Evolutionary conservation across 2,888 invertebrate species (phyloP).

Genomic region (Mystacides longicornis): DNA sequence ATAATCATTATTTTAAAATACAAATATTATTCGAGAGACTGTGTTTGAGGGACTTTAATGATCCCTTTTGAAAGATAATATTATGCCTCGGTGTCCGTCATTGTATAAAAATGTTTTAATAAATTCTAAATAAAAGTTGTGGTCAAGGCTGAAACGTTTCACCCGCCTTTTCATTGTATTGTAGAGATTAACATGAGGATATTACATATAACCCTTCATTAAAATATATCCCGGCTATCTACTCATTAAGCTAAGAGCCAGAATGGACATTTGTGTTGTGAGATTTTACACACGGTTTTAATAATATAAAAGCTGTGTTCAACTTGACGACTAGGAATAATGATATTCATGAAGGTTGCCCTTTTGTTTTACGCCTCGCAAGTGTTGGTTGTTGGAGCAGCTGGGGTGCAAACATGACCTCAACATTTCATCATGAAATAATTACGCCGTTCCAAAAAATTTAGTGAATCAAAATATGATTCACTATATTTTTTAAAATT

Average conservation of each 20-base stretch:
- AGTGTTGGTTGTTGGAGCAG: too few species aligned
- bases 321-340: not conserved
- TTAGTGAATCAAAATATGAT: too few species aligned
- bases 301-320: not conserved
- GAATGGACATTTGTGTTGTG: slow-evolving; percentile 3
- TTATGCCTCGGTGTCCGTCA: not conserved
- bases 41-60: too few species aligned
- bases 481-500: too few species aligned
- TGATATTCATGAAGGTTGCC: not conserved
- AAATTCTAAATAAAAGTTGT: not conserved
- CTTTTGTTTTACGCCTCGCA: not conserved
- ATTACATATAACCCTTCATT: slow-evolving; percentile 13
- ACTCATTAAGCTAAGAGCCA: slow-evolving; percentile 12
- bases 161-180: slow-evolving; percentile 7
- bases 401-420: too few species aligned
- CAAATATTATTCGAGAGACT: too few species aligned
- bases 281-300: slow-evolving; percentile 1
- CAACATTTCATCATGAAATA: too few species aligned
- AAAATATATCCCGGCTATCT: slow-evolving; percentile 3
- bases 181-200: slow-evolving; percentile 4
- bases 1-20: too few species aligned
- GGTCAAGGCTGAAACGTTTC: not conserved
- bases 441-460: too few species aligned
- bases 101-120: slow-evolving; percentile 2
- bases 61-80: not conserved